Evolutionary conservation across 1,140 invertebrate species (phyloP).

Genomic region (Magallana angulata): DNA sequence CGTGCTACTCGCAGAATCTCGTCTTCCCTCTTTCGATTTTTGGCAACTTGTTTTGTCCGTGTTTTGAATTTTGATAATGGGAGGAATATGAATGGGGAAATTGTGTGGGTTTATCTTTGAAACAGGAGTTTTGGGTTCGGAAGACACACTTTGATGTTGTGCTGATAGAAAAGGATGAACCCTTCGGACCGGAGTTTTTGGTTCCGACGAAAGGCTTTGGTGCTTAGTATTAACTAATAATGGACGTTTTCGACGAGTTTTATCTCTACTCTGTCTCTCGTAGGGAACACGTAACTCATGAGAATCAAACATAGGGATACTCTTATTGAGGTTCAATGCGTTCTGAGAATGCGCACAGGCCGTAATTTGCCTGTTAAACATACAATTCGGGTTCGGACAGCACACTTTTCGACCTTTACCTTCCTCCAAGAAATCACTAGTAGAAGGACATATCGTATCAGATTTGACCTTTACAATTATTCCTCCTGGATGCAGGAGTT

Average conservation of each 20-base stretch:
- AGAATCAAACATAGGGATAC: conserved; percentile 52
- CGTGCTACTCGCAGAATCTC: conserved; percentile 51
- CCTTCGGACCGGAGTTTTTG: conserved; percentile 16
- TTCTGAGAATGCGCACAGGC: conserved; percentile 51
- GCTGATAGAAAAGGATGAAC: neutral
- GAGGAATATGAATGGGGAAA: conserved; percentile 54
- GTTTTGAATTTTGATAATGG: conserved; percentile 60
- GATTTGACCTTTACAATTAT: conserved; percentile 57
- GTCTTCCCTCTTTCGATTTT: neutral
- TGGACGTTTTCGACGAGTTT: conserved; percentile 12
- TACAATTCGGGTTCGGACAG: conserved; percentile 46
- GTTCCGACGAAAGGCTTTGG: conserved; percentile 29
- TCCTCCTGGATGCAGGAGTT: conserved; percentile 53
- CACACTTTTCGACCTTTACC: neutral
- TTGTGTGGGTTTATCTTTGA: conserved; percentile 29
- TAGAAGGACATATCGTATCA: conserved; percentile 56
- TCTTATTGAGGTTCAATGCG: conserved; percentile 53
- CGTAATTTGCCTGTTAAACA: conserved; percentile 12
- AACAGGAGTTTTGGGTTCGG: conserved; percentile 52
- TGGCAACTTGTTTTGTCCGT: conserved; percentile 55
- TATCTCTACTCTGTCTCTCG: neutral
- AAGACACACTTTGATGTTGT: conserved; percentile 51
- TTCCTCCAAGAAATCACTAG: conserved; percentile 41
- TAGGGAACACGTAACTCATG: neutral
- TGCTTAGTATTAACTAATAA: conserved; percentile 33